phyloP scores from a whole-genome alignment of 2,113 vertebrate species.

The Sapajus apella region DNA sequence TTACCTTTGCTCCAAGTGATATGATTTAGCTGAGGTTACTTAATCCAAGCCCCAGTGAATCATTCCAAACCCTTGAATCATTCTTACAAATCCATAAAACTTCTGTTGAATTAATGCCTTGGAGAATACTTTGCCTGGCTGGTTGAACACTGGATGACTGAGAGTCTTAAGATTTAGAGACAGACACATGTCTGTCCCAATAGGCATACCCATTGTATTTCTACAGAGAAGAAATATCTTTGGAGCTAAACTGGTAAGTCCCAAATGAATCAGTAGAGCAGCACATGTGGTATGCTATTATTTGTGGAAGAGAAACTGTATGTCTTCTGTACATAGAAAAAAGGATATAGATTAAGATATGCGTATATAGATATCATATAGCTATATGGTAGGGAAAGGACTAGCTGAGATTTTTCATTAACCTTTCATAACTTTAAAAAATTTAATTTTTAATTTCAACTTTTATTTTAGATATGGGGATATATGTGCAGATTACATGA shows the following conservation, averaged over 20 bases:
- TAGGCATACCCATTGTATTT: constrained; percentile 66
- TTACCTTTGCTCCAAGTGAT: constrained; percentile 73
- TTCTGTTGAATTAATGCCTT: constrained; percentile 78
- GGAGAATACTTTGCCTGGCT: constrained; percentile 79
- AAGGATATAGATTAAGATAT: too few species aligned
- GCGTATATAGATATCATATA: too few species aligned
- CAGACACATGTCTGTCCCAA: constrained; percentile 47
- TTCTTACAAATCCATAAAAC: constrained; percentile 79
- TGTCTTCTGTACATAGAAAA: not conserved
- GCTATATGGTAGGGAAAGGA: too few species aligned
- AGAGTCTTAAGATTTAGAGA: constrained; percentile 70
- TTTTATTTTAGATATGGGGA: too few species aligned
- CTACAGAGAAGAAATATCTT: constrained; percentile 39
- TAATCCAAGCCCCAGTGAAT: constrained; percentile 78
- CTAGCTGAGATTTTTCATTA: too few species aligned
- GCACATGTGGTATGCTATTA: not conserved
- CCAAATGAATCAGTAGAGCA: not conserved
- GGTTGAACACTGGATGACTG: constrained; percentile 69
- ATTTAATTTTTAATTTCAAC: too few species aligned
- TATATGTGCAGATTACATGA: too few species aligned
- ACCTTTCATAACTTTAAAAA: too few species aligned
- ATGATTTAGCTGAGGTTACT: constrained; percentile 77
- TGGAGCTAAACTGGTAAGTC: not conserved
- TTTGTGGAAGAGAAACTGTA: not conserved
- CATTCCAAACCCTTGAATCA: constrained; percentile 84